Evolutionary conservation across 2,888 invertebrate genomes (phyloP).

Genomic region (Apodemia duryi): DNA sequence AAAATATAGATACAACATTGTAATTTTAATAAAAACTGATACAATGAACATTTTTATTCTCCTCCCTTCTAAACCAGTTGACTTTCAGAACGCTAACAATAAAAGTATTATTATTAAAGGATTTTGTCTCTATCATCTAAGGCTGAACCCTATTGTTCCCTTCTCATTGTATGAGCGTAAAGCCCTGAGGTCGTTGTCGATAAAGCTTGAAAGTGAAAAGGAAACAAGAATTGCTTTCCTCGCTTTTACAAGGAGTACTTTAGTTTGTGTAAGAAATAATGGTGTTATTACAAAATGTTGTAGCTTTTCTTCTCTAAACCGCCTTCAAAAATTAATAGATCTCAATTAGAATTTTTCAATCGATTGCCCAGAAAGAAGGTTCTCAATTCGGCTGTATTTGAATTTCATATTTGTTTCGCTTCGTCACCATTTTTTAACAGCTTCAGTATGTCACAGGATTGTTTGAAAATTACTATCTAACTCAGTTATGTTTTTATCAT

Average conservation of each 20-base stretch:
- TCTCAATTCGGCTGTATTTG: too few species aligned
- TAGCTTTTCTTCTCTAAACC: not conserved
- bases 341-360: too few species aligned
- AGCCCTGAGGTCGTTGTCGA: constrained; percentile 32
- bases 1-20: not conserved
- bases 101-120: constrained; percentile 15
- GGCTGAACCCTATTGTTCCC: constrained; percentile 35
- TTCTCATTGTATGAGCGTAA: constrained; percentile 36
- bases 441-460: too few species aligned
- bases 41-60: constrained; percentile 11
- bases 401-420: too few species aligned
- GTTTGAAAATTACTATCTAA: too few species aligned
- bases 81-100: constrained; percentile 12
- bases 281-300: constrained; percentile 19
- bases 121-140: constrained; percentile 17
- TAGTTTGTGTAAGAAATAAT: constrained; percentile 22
- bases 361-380: too few species aligned
- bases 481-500: too few species aligned
- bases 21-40: constrained; percentile 4
- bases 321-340: too few species aligned
- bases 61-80: constrained; percentile 8
- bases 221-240: constrained; percentile 38
- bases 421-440: too few species aligned
- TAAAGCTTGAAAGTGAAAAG: constrained; percentile 37
- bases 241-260: constrained; percentile 26